Percentiles rank a stretch among this genome's conserved stretches.
Conservation (phyloP, 2,888 invertebrate genomes). For the Drosophila yooni region DNA sequence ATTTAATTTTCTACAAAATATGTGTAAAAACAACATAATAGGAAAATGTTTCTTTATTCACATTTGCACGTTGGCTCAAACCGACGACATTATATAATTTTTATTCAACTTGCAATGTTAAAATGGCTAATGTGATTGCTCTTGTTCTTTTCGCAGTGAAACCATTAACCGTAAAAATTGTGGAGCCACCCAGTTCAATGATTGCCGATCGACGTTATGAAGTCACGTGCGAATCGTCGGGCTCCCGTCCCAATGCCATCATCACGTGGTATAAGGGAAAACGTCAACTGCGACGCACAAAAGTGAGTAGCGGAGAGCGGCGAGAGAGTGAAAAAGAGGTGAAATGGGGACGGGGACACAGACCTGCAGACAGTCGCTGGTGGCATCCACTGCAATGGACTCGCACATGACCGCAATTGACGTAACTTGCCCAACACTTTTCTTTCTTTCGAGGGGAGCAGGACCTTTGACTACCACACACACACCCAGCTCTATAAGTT, state of each 20-base stretch:
- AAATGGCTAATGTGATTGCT: background rate
- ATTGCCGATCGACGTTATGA: constrained; percentile 94
- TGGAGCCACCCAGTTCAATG: constrained; percentile 89
- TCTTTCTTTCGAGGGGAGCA: background rate
- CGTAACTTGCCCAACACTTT: constrained; percentile 43
- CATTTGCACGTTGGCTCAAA: background rate
- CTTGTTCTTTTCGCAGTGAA: constrained; percentile 87
- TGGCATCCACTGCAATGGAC: constrained; percentile 13
- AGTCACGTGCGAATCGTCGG: constrained; percentile 93
- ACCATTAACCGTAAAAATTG: constrained; percentile 92
- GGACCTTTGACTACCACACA: constrained; percentile 67
- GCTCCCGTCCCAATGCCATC: constrained; percentile 93
- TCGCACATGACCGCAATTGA: constrained; percentile 72
- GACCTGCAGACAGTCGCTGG: background rate
- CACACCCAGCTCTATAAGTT: constrained; percentile 1
- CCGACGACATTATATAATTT: background rate
- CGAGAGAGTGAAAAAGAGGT: no score
- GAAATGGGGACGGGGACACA: background rate
- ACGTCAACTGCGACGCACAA: constrained; percentile 91
- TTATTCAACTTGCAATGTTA: background rate
- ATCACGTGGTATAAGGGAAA: constrained; percentile 96
- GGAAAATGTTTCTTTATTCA: background rate
- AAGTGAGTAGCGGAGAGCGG: constrained; percentile 86
- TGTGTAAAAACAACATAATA: background rate
- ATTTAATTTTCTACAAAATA: background rate